Evolutionary conservation across 2,113 vertebrate genomes (phyloP), one percentile per base, ranked within the genome.

Genomic region (Prionailurus viverrinus): DNA sequence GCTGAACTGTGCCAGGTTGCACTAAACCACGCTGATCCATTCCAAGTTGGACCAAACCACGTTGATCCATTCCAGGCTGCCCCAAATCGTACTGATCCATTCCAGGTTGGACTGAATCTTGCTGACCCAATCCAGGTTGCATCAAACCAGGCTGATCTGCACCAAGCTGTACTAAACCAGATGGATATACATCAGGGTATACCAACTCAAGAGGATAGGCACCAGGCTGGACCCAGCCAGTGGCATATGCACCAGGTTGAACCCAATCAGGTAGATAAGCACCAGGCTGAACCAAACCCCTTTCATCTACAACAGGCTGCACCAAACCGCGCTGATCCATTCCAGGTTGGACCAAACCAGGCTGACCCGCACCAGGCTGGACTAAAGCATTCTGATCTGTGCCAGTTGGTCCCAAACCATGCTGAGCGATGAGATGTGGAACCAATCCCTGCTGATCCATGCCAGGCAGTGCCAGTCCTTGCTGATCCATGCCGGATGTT

Each of bases 181-280:
- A 27, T 15, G 23, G 73, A 45, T 74, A 14, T 15, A 16, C 3
- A 0, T 27, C 6, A 0, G 53, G 16, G 1, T 69, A 23, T 0
- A 0, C 71, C 55, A 21, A 4, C 8, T 15, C 29, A 51, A 16
- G 27, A 0, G 23, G 73, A 45, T 16, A 27, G 4, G 41, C 73
- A 8, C 1, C 73, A 76, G 73, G 73, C 25, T 74, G 73, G 27
- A 6, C 73, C 73, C 27, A 65, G 63, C 63, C 63, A 65, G 27
- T 31, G 63, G 63, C 1, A 14, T 29, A 65, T 27, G 29, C 1
- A 21, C 27, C 86, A 39, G 86, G 53, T n/a, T 23, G 84, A 5
- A 31, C 39, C 31, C 14, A 63, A 21, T 29, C 89, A 39, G 8
- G 21, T 1, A 33, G 66, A 68, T 68, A 33, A 33, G 31, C 16